Percentiles rank a stretch among this genome's conserved stretches.
Evolutionary conservation across 2,888 invertebrate species (phyloP).

Genomic region (Polyploca ridens): DNA sequence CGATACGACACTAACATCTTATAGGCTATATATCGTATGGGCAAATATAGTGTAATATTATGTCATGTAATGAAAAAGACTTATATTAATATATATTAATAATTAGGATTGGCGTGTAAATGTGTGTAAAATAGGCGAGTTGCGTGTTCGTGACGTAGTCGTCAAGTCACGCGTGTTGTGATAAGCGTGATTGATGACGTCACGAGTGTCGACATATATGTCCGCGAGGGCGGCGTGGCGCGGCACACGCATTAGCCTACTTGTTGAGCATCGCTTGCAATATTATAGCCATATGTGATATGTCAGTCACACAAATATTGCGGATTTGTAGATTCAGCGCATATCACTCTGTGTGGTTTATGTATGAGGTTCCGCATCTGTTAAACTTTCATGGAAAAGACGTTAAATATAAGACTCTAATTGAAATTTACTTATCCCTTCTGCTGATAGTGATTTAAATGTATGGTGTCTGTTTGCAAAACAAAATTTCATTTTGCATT

Average conservation of each 20-base stretch:
- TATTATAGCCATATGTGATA: slow-evolving; percentile 14
- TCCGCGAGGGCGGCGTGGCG: slow-evolving; percentile 28
- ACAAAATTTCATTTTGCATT: too few relatives aligned
- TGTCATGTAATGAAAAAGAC: not conserved
- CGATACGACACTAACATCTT: not conserved
- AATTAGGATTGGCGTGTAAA: slow-evolving; percentile 7
- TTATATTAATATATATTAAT: too few relatives aligned
- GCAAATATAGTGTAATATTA: not conserved
- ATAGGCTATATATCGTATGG: not conserved
- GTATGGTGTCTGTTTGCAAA: too few relatives aligned
- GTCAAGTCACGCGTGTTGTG: slow-evolving; percentile 48
- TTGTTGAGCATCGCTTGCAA: slow-evolving; percentile 44
- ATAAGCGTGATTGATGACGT: slow-evolving; percentile 81
- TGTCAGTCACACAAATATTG: slow-evolving; percentile 15
- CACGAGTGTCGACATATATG: slow-evolving; percentile 43
- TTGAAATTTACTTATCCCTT: too few relatives aligned
- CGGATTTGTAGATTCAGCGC: not conserved
- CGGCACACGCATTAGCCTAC: slow-evolving; percentile 53
- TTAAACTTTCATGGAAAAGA: too few relatives aligned
- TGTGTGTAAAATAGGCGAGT: slow-evolving; percentile 18
- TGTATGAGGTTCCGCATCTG: too few relatives aligned
- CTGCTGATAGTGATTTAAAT: too few relatives aligned
- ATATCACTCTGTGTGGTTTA: not conserved
- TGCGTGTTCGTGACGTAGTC: slow-evolving; percentile 42
- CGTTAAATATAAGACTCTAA: too few relatives aligned